Base-by-base conservation (phyloP, 2,888 invertebrate species). In the Eupithecia pulchellata region DNA sequence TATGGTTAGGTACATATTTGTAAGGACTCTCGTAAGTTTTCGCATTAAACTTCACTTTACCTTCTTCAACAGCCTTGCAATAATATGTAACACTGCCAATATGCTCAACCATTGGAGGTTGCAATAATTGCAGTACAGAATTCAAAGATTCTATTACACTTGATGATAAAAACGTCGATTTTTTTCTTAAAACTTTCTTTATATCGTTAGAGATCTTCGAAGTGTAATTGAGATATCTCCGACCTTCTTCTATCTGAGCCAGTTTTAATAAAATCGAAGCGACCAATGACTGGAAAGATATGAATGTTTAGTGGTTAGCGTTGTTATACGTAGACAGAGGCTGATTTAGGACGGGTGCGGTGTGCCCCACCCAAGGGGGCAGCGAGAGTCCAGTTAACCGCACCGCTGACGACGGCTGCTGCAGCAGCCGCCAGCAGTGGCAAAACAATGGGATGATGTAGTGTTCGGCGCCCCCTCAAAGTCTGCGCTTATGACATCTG, bases 161-260 rank as follows among this genome's bases (percentile, higher is more conserved):
- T 66, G 74, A 72, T 39, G 88, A 84, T 76, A 92, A 75, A 60
- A 80, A 76, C 1, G 84, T 68, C 0, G 82, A 76, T 75, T 82
- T 85, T 75, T 86, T 89, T 80, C 84, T 87, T 52, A 93, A 74
- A 27, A 90, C 78, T 80, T 86, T 89, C 76, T 87, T 90, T 30
- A 93, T 84, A 62, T 93, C 92, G 67, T 86, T 88, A 11, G 83
- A 85, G 64, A 93, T 86, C 86, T 88, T 93, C 6, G 92, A 88
- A 74, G 83, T 93, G 32, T 83, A 91, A 76, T 88, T 92, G 57
- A 93, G 78, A 74, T 93, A 93, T 69, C 90, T 83, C 69, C 88
- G 84, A 9, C 93, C 93, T 80, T 93, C 92, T 80, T 92, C 91
- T 69, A 89, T 47, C 58, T 86, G 84, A 9, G 88, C 84, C 30